Conservation (phyloP, 2,113 vertebrate species). For the Setophaga petechia region DNA sequence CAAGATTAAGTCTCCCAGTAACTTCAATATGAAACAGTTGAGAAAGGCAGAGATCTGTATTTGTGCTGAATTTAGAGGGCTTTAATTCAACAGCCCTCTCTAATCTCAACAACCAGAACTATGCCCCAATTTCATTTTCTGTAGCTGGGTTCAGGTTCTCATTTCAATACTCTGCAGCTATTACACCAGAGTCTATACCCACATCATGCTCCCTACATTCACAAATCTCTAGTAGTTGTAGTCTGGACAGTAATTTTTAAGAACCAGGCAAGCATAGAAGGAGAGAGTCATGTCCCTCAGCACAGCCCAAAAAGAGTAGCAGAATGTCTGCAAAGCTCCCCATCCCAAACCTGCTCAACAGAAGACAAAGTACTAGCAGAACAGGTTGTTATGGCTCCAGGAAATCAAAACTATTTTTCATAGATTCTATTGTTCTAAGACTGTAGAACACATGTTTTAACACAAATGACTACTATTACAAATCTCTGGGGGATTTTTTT, state of each 20-base stretch:
- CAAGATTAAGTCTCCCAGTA: background rate
- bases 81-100: background rate
- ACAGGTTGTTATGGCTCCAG: background rate
- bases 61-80: background rate
- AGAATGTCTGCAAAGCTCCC: background rate
- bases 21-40: background rate
- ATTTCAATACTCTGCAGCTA: background rate
- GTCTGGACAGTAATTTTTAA: background rate
- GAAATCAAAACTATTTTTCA: background rate
- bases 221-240: background rate
- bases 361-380: background rate
- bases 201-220: fast-evolving
- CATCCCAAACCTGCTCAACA: background rate
- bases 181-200: background rate
- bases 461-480: background rate
- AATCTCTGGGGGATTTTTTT: background rate
- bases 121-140: background rate
- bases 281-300: background rate
- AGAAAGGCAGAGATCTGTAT: background rate
- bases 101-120: background rate
- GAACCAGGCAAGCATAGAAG: background rate
- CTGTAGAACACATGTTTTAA: background rate
- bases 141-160: background rate
- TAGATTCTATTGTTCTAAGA: background rate
- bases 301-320: background rate